phyloP scores from a whole-genome alignment of 2,888 invertebrate species.

The Nebria brevicollis region DNA sequence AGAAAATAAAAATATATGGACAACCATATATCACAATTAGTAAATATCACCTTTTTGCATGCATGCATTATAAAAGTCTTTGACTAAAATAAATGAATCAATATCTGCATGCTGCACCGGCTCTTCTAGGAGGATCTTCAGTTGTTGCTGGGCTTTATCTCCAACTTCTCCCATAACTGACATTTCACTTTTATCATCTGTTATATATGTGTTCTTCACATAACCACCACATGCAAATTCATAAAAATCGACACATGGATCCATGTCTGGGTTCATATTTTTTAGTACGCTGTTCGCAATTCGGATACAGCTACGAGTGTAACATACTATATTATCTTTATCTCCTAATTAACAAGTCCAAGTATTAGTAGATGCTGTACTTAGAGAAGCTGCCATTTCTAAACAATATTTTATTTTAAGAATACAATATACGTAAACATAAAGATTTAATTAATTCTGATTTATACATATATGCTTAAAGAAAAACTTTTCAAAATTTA shows the following conservation, averaged over 20 bases:
- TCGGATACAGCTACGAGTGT: slow-evolving; percentile 50
- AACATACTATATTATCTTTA: slow-evolving; percentile 47
- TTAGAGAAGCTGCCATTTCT: no score
- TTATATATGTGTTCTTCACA: no score
- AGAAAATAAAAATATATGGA: background rate
- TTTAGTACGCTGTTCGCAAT: slow-evolving; percentile 51
- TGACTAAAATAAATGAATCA: slow-evolving; percentile 53
- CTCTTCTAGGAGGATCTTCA: slow-evolving; percentile 31
- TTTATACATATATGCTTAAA: no score
- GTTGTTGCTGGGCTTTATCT: slow-evolving; percentile 53
- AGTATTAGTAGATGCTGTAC: no score
- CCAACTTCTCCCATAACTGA: slow-evolving; percentile 47
- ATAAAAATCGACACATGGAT: slow-evolving; percentile 53
- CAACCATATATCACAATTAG: background rate
- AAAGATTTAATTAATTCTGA: no score
- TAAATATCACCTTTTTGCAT: no score
- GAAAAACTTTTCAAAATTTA: no score
- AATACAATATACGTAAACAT: no score
- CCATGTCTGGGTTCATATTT: slow-evolving; percentile 48
- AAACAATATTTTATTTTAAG: no score
- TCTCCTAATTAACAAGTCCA: no score
- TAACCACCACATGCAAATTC: slow-evolving; percentile 52
- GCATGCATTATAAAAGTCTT: slow-evolving; percentile 53
- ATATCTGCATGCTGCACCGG: slow-evolving; percentile 41
- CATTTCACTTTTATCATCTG: no score